Evolutionary conservation across 2,113 vertebrate genomes (phyloP).

Genomic region (Mellivora capensis): DNA sequence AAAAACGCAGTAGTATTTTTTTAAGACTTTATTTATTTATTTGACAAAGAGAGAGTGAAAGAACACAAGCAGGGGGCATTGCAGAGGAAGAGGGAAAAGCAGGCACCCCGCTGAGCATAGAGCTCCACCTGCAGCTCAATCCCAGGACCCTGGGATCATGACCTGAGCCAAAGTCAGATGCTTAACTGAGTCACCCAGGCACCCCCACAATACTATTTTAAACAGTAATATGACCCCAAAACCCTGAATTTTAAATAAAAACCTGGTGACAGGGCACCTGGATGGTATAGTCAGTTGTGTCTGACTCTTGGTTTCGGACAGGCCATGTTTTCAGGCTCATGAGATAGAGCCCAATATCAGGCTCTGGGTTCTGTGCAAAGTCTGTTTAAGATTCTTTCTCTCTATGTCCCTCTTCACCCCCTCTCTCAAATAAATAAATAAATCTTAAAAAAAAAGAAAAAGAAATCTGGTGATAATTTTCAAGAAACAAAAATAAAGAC

Average conservation of each 20-base stretch:
- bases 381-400: neutral
- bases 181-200: too few species aligned
- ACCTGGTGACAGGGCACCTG: neutral
- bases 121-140: too few species aligned
- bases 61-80: too few species aligned
- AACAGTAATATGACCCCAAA: neutral
- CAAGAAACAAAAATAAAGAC: neutral
- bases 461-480: neutral
- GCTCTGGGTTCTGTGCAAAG: neutral
- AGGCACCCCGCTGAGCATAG: too few species aligned
- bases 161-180: too few species aligned
- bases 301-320: neutral
- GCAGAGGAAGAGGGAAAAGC: too few species aligned
- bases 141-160: too few species aligned
- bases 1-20: neutral
- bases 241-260: neutral
- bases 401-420: neutral
- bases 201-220: neutral
- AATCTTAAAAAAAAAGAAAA: neutral
- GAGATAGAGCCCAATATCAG: neutral
- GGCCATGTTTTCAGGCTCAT: neutral
- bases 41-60: too few species aligned
- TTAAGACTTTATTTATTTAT: too few species aligned
- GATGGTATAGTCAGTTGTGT: neutral
- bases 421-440: neutral